Evolutionary conservation across 2,113 vertebrate species (phyloP).

Genomic region (Myodes glareolus): DNA sequence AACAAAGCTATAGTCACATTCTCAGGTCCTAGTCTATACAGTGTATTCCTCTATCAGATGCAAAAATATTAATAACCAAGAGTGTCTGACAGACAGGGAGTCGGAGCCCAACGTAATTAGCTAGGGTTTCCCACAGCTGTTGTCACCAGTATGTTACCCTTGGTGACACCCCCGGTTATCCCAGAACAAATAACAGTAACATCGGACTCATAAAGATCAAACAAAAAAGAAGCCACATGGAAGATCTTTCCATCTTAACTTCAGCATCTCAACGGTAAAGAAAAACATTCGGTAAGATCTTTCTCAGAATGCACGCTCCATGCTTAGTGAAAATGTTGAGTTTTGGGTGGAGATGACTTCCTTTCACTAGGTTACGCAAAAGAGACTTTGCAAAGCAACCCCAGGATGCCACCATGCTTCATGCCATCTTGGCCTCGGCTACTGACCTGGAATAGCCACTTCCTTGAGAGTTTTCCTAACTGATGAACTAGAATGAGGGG

Average conservation of each 20-base stretch:
- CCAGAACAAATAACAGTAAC: not conserved
- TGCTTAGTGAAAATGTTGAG: not conserved
- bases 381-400: not conserved
- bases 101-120: not conserved
- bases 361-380: constrained; percentile 24
- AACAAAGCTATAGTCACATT: not conserved
- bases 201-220: constrained; percentile 32
- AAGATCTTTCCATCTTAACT: not conserved
- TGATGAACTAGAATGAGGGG: not conserved
- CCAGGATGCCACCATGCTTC: not conserved
- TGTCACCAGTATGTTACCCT: not conserved
- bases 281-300: not conserved
- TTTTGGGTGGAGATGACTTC: not conserved
- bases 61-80: constrained; percentile 26
- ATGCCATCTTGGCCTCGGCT: not conserved
- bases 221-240: not conserved
- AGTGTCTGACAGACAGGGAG: not conserved
- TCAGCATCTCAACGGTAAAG: constrained; percentile 30
- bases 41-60: not conserved
- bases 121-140: not conserved
- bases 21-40: not conserved
- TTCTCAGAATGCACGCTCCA: constrained; percentile 23
- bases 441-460: not conserved
- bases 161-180: constrained; percentile 5
- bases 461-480: not conserved